Percentiles rank a stretch among this genome's conserved stretches.
phyloP scores from a whole-genome alignment of 2,888 invertebrate genomes.

The Heliconius cydno region DNA sequence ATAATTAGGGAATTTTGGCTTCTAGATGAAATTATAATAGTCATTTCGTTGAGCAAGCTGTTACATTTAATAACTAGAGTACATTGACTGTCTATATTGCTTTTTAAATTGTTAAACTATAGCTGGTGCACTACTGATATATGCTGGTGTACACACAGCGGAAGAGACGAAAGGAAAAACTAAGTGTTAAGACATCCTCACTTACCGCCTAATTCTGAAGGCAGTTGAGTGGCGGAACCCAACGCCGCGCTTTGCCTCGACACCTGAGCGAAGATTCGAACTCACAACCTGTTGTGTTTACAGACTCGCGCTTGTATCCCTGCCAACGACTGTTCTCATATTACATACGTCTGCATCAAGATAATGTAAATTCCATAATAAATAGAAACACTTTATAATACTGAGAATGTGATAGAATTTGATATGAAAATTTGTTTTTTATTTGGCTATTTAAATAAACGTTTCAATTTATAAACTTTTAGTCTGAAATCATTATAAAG shows the following conservation, averaged over 20 bases:
- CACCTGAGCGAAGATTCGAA: too few species aligned
- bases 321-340: too few species aligned
- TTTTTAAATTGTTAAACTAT: background rate
- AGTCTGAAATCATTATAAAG: background rate
- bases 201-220: too few species aligned
- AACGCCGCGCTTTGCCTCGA: too few species aligned
- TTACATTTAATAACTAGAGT: background rate
- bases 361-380: background rate
- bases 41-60: background rate
- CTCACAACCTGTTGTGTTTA: too few species aligned
- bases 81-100: background rate
- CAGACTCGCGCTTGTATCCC: too few species aligned
- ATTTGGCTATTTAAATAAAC: background rate
- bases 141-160: too few species aligned
- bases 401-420: background rate
- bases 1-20: background rate
- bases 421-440: background rate
- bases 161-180: too few species aligned
- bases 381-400: background rate
- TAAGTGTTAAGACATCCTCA: too few species aligned
- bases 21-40: background rate
- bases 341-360: too few species aligned
- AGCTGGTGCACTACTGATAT: background rate
- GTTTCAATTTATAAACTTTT: background rate
- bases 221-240: too few species aligned